Percentiles rank a stretch among this genome's conserved stretches.
These are phyloP conservation scores for Stenopsyche tienmushanensis DNA, from an alignment of 1,140 invertebrate genomes.

Conservation along the genomic window DNA sequence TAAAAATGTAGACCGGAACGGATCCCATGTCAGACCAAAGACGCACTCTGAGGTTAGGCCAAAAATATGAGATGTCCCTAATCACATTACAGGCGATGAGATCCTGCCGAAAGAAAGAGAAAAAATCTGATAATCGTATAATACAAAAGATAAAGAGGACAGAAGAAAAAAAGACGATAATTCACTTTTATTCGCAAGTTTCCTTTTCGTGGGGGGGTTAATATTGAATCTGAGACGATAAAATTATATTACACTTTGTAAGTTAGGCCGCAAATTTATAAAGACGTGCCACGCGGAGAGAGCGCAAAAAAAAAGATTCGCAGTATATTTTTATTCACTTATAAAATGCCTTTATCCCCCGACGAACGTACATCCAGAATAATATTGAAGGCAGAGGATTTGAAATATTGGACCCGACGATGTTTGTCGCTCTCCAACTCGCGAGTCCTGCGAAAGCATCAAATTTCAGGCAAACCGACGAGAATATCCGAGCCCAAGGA, in stretches of 20 bases:
- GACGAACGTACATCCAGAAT: background rate
- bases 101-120: constrained; percentile 13
- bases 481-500: no score
- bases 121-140: constrained; percentile 41
- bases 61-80: constrained; percentile 36
- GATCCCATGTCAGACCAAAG: background rate
- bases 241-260: constrained; percentile 43
- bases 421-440: constrained; percentile 9
- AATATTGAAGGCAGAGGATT: background rate
- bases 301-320: constrained; percentile 18
- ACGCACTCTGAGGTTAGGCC: constrained; percentile 9
- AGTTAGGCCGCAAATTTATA: constrained; percentile 41
- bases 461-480: no score
- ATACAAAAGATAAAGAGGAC: constrained; percentile 39
- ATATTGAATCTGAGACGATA: constrained; percentile 42
- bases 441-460: no score
- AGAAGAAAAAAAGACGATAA: constrained; percentile 37
- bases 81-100: constrained; percentile 36
- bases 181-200: constrained; percentile 39
- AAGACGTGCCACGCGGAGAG: constrained; percentile 30
- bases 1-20: constrained; percentile 1
- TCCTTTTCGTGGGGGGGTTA: constrained; percentile 29
- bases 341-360: constrained; percentile 15
- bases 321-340: constrained; percentile 32
- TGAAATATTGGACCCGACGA: constrained; percentile 22